Evolutionary conservation across 1,140 invertebrate species (phyloP).

Genomic region (Zaprionus gabonicus): DNA sequence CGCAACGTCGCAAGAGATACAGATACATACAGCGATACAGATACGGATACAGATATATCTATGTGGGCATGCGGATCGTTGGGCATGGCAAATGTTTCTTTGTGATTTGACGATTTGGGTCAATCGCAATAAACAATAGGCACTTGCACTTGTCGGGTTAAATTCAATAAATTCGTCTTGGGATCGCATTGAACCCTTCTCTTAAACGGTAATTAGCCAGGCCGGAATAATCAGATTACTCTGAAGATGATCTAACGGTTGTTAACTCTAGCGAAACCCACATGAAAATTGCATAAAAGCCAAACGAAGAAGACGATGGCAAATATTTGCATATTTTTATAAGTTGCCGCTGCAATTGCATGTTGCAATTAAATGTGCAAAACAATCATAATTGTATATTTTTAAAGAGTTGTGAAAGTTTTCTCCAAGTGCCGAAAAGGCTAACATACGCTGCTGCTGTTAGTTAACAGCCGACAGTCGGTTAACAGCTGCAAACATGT

Average conservation of each 20-base stretch:
- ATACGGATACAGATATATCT: slow-evolving; percentile 26
- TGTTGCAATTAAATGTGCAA: slow-evolving; percentile 22
- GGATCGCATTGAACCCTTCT: slow-evolving; percentile 51
- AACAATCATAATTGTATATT: slow-evolving; percentile 20
- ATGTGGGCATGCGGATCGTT: slow-evolving; percentile 41
- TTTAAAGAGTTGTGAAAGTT: slow-evolving; percentile 33
- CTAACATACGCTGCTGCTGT: slow-evolving; percentile 13
- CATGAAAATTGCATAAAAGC: slow-evolving; percentile 23
- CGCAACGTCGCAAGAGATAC: slow-evolving; percentile 74
- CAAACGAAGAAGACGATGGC: slow-evolving; percentile 15
- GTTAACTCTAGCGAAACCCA: slow-evolving; percentile 15
- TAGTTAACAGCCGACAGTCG: slow-evolving; percentile 11
- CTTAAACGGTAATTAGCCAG: slow-evolving; percentile 25
- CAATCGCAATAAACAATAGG: slow-evolving; percentile 66
- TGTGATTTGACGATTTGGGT: slow-evolving; percentile 63
- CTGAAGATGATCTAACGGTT: slow-evolving; percentile 21
- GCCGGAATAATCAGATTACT: neutral
- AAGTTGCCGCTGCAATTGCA: slow-evolving; percentile 17
- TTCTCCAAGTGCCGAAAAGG: slow-evolving; percentile 16
- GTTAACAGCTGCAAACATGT: neutral
- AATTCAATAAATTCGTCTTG: slow-evolving; percentile 37
- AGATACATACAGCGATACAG: slow-evolving; percentile 44
- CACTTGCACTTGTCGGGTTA: slow-evolving; percentile 57
- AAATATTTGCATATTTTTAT: slow-evolving; percentile 22
- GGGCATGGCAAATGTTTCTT: slow-evolving; percentile 43